Evolutionary conservation across 2,113 vertebrate genomes (phyloP).

Genomic region (Scatophagus argus): DNA sequence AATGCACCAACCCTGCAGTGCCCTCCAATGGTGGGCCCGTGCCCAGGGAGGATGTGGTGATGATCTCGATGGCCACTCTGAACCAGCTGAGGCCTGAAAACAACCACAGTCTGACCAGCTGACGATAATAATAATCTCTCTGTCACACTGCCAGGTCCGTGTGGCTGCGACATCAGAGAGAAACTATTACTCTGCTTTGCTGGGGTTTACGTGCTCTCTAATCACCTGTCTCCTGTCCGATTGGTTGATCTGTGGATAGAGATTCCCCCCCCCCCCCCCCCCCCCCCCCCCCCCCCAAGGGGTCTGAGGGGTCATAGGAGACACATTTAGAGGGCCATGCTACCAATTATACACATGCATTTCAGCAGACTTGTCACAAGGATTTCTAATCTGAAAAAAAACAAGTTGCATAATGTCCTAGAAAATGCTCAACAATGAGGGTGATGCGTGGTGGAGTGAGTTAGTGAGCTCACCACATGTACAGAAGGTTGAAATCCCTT

Average conservation of each 20-base stretch:
- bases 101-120: slow-evolving; percentile 80
- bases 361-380: not conserved
- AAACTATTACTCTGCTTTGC: slow-evolving; percentile 41
- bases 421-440: no score
- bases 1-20: slow-evolving; percentile 64
- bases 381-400: not conserved
- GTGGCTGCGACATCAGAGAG: slow-evolving; percentile 46
- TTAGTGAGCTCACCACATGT: no score
- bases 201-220: slow-evolving; percentile 33
- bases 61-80: slow-evolving; percentile 67
- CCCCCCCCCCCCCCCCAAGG: not conserved
- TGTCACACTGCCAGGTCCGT: slow-evolving; percentile 69
- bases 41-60: slow-evolving; percentile 52
- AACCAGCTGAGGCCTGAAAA: slow-evolving; percentile 80
- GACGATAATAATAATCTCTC: slow-evolving; percentile 70
- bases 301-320: not conserved
- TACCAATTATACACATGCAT: not conserved
- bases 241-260: slow-evolving; percentile 21
- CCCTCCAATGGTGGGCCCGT: slow-evolving; percentile 71
- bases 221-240: slow-evolving; percentile 30
- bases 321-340: no score
- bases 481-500: no score
- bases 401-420: not conserved
- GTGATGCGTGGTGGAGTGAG: no score
- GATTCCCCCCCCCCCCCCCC: not conserved